Evolutionary conservation across 2,797 vertebrate species (phyloP).

Genomic region (Molossus alvarezi): DNA sequence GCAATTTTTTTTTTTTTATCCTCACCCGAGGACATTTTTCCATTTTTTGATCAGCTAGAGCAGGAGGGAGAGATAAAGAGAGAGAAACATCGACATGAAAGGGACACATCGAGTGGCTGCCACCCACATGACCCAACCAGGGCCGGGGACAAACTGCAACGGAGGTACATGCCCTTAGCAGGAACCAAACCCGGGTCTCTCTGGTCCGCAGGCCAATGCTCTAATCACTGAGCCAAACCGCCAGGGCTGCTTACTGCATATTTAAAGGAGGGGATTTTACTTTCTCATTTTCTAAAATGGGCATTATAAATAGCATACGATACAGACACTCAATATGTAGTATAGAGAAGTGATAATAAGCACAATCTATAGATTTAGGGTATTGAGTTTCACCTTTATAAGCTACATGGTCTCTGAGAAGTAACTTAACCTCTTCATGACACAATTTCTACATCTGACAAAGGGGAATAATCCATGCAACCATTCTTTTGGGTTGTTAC

Average conservation of each 20-base stretch:
- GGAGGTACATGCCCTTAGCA: too few relatives aligned
- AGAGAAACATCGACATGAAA: too few relatives aligned
- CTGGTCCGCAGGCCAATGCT: too few relatives aligned
- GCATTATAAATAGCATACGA: background rate
- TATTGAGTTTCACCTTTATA: background rate
- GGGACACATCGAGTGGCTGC: too few relatives aligned
- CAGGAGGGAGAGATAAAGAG: too few relatives aligned
- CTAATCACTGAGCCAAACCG: too few relatives aligned
- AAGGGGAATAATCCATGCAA: background rate
- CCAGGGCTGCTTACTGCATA: background rate
- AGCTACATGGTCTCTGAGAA: background rate
- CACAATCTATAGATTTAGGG: background rate
- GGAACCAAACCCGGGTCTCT: too few relatives aligned
- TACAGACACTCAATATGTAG: background rate
- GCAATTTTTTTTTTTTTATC: background rate
- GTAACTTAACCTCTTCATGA: background rate
- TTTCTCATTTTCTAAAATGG: constrained; percentile 12
- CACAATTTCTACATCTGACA: background rate
- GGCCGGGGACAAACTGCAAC: too few relatives aligned
- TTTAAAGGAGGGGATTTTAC: background rate
- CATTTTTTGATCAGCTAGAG: too few relatives aligned
- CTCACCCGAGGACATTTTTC: too few relatives aligned
- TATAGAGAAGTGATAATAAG: background rate
- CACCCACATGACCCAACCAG: too few relatives aligned
- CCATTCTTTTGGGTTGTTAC: background rate